Percentiles rank a stretch among this genome's conserved stretches.
Conservation (phyloP, 2,888 invertebrate species). For the Platycnemis pennipes region DNA sequence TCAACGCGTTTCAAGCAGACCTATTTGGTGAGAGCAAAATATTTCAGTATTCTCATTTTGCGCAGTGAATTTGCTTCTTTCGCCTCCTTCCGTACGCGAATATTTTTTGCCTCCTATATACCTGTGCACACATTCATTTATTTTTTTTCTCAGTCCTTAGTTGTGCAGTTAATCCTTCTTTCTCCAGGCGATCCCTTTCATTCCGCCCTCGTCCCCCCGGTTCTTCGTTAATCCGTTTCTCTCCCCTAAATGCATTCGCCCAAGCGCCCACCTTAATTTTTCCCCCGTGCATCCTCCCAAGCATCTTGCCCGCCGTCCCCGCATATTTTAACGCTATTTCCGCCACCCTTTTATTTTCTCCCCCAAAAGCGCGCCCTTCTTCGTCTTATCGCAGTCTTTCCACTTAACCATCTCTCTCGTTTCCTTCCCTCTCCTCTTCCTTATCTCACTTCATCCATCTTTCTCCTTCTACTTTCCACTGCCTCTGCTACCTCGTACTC, state of each 20-base stretch:
- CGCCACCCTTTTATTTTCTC: neutral
- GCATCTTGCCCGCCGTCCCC: neutral
- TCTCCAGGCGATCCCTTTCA: slow-evolving; percentile 3
- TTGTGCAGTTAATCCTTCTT: neutral
- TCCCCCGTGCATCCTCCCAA: neutral
- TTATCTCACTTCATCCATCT: neutral
- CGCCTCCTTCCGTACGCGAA: too few relatives aligned
- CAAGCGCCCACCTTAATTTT: neutral
- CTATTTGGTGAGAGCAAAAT: neutral
- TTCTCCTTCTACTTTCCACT: neutral
- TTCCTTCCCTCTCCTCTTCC: neutral
- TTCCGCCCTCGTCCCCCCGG: neutral
- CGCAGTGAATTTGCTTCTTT: too few relatives aligned
- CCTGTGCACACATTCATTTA: too few relatives aligned
- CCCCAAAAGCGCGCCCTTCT: neutral
- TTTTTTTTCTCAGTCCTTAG: neutral
- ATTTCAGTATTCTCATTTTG: too few relatives aligned
- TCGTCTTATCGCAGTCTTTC: neutral
- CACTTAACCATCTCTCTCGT: neutral
- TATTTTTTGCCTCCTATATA: too few relatives aligned
- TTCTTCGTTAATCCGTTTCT: neutral
- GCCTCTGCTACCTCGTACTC: neutral
- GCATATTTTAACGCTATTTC: slow-evolving; percentile 6
- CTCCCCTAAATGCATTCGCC: neutral
- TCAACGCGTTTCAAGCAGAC: neutral